Evolutionary conservation across 1,140 invertebrate genomes (phyloP).

Genomic region (Campoletis sonorensis): DNA sequence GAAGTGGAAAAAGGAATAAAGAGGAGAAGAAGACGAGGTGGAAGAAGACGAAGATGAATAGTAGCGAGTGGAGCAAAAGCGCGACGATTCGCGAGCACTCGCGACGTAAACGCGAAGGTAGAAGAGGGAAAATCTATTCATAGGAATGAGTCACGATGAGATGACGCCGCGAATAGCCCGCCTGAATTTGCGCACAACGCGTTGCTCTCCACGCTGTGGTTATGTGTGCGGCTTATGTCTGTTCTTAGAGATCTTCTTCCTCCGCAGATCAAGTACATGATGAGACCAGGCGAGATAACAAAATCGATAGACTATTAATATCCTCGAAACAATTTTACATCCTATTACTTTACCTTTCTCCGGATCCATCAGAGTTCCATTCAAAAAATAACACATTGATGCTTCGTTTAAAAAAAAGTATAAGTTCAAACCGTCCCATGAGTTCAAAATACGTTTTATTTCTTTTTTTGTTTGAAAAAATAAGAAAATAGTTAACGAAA

Average conservation of each 20-base stretch:
- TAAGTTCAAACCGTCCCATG: too few relatives aligned
- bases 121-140: conserved; percentile 62
- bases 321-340: too few relatives aligned
- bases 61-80: conserved; percentile 18
- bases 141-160: conserved; percentile 68
- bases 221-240: conserved; percentile 1
- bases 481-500: too few relatives aligned
- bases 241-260: conserved; percentile 17
- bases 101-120: conserved; percentile 40
- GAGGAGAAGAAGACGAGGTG: not conserved
- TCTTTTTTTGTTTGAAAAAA: too few relatives aligned
- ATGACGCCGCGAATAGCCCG: conserved; percentile 69
- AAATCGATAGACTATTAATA: too few relatives aligned
- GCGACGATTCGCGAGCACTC: conserved; percentile 17
- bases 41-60: conserved; percentile 26
- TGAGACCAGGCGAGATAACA: not conserved
- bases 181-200: conserved; percentile 68
- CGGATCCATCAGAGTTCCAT: too few relatives aligned
- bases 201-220: conserved; percentile 20
- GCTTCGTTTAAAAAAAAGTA: too few relatives aligned
- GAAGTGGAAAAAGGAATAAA: not conserved
- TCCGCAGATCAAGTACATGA: not conserved
- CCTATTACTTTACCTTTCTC: too few relatives aligned
- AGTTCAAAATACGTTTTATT: too few relatives aligned
- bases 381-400: too few relatives aligned